Base-by-base conservation (phyloP, 2,113 vertebrate species). In the Hepsetus odoe region DNA sequence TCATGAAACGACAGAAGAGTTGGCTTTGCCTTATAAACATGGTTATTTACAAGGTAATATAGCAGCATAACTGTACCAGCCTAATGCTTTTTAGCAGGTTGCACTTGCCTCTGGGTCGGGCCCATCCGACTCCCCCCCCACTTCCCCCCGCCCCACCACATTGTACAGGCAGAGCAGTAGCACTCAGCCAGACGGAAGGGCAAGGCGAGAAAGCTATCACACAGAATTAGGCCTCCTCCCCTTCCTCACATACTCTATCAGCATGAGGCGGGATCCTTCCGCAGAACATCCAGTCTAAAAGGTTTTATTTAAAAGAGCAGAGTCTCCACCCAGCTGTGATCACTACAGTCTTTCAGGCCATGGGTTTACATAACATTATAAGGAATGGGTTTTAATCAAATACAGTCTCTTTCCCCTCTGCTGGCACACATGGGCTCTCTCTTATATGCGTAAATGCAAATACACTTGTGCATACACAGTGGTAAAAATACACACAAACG, bases 301-400 rank as follows among this genome's bases (percentile, higher is more conserved):
- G 72, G 72, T 28, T 62, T 88, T 85, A 84, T 85, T 86, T 62
- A 81, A 77, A 77, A 81, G 64, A 44, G 59, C 59, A 80, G 72
- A 72, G 30, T 61, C 44, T 83, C 44, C 78, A 86, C 87, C 86
- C 78, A 56, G 62, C 59, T 64, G 82, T 81, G 80, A 86, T 84
- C 79, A 84, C 81, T 85, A 13, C 35, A 76, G 89, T 76, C 84
- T 75, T 79, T 82, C 64, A 88, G 86, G 71, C 73, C 26, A 72
- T 78, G 68, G 71, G 71, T 74, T 88, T 88, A 89, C 72, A 64
- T 81, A 89, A 89, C 77, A 82, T 74, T 58, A 62, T 76, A 82
- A 86, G 74, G 84, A 83, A 86, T 68, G 82, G 55, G 76, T 14
- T 65, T 62, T 44, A 72, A 74, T 79, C 66, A 86, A 87, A 84